Base-by-base conservation (phyloP, 2,113 vertebrate genomes). In the Hassar affinis region DNA sequence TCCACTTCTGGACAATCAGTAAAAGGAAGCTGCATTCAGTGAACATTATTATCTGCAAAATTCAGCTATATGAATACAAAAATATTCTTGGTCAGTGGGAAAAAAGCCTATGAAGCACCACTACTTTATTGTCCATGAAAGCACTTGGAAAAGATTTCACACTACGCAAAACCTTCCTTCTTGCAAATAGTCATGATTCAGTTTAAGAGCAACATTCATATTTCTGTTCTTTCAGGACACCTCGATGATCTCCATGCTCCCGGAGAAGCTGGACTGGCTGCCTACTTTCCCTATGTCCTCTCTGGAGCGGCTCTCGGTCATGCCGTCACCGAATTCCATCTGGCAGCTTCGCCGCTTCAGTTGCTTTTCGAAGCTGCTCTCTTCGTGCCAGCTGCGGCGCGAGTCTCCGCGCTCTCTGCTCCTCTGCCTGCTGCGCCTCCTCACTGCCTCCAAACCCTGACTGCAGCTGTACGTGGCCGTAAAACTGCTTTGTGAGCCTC, bases 331-430 rank as follows among this genome's bases (percentile, higher is more conserved):
- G 6, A 98, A 96, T 86, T 99, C 97, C 97, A 99, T 98, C 92
- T 99, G 98, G 87, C 97, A 99, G 93, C 96, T 98, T 9, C 97
- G 92, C 4, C 96, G 92, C 84, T 98, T 99, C 66, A 98, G 95
- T 91, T 98, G 97, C 94, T 99, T 99, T 86, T 99, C 98, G 0
- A 98, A 99, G 85, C 95, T 95, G 92, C 97, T 98, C 87, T 98
- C 98, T 64, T 99, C 98, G 0, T 99, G 98, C 97, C 98, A 99
- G 92, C 97, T 98, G 18, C 98, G 90, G 84, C 98, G 90, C 0
- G 97, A 98, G 93, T 97, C 96, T 0, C 95, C 95, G 0, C 92
- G 89, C 77, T 96, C 95, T 0, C 93, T 91, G 0, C 94, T 93
- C 82, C 95, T 93, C 7, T 93, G 93, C 68, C 96, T 92, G 82